These are phyloP conservation scores for Dione juno DNA, from an alignment of 2,888 invertebrate species.

Conservation along the genomic window DNA sequence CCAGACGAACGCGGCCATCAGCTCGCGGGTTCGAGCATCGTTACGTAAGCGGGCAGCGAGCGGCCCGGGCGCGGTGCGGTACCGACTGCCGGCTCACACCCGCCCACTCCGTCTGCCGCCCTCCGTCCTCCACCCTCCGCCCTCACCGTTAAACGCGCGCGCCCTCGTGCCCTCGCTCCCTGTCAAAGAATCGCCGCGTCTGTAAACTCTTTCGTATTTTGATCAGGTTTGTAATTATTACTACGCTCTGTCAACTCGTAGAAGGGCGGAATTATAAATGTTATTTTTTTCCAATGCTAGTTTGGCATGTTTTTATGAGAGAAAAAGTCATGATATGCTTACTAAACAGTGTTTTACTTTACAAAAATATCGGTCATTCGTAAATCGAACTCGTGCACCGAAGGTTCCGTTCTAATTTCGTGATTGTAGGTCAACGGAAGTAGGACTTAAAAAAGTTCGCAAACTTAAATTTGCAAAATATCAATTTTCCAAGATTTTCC, in stretches of 20 bases:
- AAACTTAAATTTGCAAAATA: too few relatives aligned
- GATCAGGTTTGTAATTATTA: conserved; percentile 52
- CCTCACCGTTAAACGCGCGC: conserved; percentile 49
- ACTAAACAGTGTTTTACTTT: not conserved
- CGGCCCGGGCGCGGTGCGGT: conserved; percentile 72
- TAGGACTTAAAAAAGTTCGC: too few relatives aligned
- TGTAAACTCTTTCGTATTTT: conserved; percentile 61
- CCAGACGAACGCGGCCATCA: conserved; percentile 86
- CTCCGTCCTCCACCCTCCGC: conserved; percentile 51
- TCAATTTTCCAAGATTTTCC: too few relatives aligned
- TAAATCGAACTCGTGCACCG: too few relatives aligned
- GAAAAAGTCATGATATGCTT: not conserved
- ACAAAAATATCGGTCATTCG: too few relatives aligned
- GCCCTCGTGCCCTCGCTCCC: conserved; percentile 46
- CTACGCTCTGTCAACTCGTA: conserved; percentile 39
- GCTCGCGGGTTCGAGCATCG: conserved; percentile 71
- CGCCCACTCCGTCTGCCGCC: conserved; percentile 37
- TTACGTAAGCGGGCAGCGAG: conserved; percentile 70
- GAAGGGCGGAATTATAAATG: conserved; percentile 32
- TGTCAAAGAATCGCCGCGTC: conserved; percentile 57
- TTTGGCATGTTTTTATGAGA: not conserved
- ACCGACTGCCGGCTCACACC: conserved; percentile 62
- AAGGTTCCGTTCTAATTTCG: too few relatives aligned
- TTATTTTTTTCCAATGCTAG: not conserved
- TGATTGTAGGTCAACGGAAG: too few relatives aligned